Conservation (phyloP, 2,113 vertebrate genomes). For the Myxocyprinus asiaticus region DNA sequence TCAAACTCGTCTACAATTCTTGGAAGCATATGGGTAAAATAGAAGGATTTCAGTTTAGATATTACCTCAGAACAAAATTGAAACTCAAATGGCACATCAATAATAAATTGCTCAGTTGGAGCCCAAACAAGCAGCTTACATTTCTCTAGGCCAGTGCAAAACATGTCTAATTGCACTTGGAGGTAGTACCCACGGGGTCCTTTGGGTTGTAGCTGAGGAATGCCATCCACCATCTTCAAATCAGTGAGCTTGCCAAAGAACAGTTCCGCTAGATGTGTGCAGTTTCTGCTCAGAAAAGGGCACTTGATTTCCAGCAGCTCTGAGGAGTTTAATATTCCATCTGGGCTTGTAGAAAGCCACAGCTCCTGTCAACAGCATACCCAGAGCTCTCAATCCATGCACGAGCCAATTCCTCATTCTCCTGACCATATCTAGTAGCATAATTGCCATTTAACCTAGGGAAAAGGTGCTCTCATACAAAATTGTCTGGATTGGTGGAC, state of each 20-base stretch:
- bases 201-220: constrained; percentile 1
- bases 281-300: background rate
- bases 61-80: background rate
- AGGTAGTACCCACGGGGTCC: constrained; percentile 30
- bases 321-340: constrained; percentile 15
- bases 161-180: constrained; percentile 30
- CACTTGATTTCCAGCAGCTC: background rate
- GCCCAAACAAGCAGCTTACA: constrained; percentile 23
- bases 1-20: constrained; percentile 26
- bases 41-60: constrained; percentile 29
- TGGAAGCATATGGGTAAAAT: constrained; percentile 30
- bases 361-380: background rate
- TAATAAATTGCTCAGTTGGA: constrained; percentile 10
- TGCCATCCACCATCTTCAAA: too few species aligned
- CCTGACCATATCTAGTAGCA: background rate
- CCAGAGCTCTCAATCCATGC: constrained; percentile 20
- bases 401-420: background rate
- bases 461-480: too few species aligned
- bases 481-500: background rate
- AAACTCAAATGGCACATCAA: constrained; percentile 18
- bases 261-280: constrained; percentile 1
- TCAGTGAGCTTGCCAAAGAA: background rate
- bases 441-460: too few species aligned
- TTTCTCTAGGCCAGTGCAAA: constrained; percentile 12
- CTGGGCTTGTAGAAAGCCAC: constrained; percentile 15